These are phyloP conservation scores for Arvicola amphibius DNA, from an alignment of 2,797 vertebrate species.

Conservation along the genomic window DNA sequence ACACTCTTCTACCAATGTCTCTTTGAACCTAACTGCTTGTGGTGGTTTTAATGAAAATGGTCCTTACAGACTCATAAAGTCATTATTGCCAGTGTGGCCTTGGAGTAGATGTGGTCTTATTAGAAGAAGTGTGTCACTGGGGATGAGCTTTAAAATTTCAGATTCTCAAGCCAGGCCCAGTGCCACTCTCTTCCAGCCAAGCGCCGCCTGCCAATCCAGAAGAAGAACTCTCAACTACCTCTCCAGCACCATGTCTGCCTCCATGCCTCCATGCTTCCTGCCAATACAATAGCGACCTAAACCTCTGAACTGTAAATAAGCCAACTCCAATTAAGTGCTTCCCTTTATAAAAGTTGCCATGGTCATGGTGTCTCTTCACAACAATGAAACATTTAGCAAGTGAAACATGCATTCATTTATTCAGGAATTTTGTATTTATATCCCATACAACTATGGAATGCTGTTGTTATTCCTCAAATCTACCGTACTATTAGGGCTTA, in stretches of 20 bases:
- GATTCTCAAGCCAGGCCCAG: too few relatives aligned
- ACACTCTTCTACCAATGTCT: background rate
- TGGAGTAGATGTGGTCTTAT: too few relatives aligned
- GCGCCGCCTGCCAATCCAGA: background rate
- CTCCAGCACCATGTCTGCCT: background rate
- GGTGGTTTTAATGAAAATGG: too few relatives aligned
- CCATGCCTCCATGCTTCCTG: background rate
- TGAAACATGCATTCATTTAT: background rate
- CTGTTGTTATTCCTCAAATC: background rate
- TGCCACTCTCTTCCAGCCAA: too few relatives aligned
- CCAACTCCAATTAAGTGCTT: background rate
- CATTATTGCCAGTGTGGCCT: too few relatives aligned
- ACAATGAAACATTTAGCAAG: background rate
- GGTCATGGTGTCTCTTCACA: background rate
- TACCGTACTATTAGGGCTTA: background rate
- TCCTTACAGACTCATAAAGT: too few relatives aligned
- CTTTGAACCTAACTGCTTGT: background rate
- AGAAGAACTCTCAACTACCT: background rate
- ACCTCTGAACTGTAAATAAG: background rate
- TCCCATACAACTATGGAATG: background rate
- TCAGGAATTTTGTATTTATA: background rate
- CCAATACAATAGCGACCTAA: background rate
- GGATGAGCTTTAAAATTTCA: too few relatives aligned
- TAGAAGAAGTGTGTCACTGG: too few relatives aligned
- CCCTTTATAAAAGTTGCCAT: background rate